Base-by-base conservation (phyloP, 2,797 vertebrate species). In the Mormyrops boulengeri region DNA sequence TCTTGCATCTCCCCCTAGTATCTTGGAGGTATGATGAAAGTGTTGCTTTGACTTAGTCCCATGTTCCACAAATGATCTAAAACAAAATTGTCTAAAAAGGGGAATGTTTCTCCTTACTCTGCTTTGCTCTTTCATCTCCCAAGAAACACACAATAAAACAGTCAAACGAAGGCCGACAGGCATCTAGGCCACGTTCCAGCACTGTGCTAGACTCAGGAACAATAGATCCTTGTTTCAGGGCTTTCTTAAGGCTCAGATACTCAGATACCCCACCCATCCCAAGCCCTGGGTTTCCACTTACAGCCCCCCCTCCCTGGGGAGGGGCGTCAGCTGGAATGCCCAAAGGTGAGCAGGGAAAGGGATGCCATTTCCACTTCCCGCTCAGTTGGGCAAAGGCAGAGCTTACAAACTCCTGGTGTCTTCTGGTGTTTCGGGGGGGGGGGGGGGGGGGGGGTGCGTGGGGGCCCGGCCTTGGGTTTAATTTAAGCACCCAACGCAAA, bases 201-300 rank as follows among this genome's bases (percentile, higher is more conserved):
- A 3, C 52, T 55, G 50, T 88, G 38, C 52, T 52, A 41, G 50
- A 34, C 38, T 73, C 57, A 77, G 26, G 69, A 77, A 89, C 44
- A 89, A 82, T 89, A 66, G 49, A 30, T 77, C 38, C 47, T 88
- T 89, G 66, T 89, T 53, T 89, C 26, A 89, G 38, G 34, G 14
- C 17, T 80, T 49, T 30, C 66, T 80, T 77, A 26, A 55, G 88
- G 34, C 50, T 82, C 30, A 22, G 38, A 26, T 69, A 49, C 38
- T 49, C 87, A 62, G 57, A 62, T 62, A 88, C 87, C 87, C 87
- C 87, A 66, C 87, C 87, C 55, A 44, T 88, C 87, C 38, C 19
- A 38, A 88, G 34, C 9, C 19, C n/a, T n/a, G 9, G 41, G 87
- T 69, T 44, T 88, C 44, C 19, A 8, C 87, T 88, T 88, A 88